Conservation (phyloP, 2,888 invertebrate species). For the Standfussiana lucernea region DNA sequence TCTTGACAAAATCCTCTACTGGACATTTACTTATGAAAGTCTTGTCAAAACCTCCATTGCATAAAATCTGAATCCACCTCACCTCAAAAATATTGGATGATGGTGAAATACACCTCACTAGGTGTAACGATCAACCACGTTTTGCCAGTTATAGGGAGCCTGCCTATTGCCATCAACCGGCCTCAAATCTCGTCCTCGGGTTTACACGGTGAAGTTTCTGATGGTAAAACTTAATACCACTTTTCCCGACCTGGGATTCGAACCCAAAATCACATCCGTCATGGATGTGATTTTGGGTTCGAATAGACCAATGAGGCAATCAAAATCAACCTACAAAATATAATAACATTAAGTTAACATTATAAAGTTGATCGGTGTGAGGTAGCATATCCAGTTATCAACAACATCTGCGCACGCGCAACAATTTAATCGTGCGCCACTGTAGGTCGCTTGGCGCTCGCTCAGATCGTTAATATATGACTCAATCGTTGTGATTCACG, state of each 20-base stretch:
- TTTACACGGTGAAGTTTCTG: neutral
- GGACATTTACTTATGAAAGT: neutral
- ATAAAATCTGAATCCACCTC: neutral
- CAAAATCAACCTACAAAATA: neutral
- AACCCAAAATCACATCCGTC: neutral
- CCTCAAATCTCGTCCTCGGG: neutral
- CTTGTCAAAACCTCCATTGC: neutral
- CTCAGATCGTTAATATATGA: slow-evolving; percentile 16
- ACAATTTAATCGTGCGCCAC: slow-evolving; percentile 10
- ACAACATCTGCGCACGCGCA: neutral
- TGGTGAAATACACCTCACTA: too few species aligned
- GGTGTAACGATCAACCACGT: neutral
- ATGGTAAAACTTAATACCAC: neutral
- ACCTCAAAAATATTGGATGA: neutral
- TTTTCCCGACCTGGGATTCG: neutral
- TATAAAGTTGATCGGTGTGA: neutral
- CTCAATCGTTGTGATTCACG: slow-evolving; percentile 29
- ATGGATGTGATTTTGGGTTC: too few species aligned
- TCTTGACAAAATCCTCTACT: neutral
- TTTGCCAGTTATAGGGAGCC: neutral
- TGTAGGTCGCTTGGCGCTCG: slow-evolving; percentile 34
- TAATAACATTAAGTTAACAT: neutral
- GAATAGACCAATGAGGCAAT: neutral
- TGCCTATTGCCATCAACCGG: neutral
- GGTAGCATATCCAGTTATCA: slow-evolving; percentile 16